These are phyloP conservation scores for Xiphophorus birchmanni DNA, from an alignment of 2,797 vertebrate species.

Conservation along the genomic window DNA sequence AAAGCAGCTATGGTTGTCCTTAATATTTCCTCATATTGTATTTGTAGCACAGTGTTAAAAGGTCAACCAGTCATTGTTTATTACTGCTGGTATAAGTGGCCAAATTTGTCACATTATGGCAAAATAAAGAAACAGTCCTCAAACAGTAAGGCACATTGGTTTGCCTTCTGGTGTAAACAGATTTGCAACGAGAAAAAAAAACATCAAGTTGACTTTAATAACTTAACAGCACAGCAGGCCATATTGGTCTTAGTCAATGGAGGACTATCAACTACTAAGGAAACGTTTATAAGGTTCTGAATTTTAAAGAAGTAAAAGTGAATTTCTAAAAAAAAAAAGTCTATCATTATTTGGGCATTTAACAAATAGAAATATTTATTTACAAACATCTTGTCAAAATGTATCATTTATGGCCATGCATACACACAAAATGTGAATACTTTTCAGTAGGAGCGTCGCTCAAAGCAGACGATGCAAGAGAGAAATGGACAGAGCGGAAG, in stretches of 20 bases:
- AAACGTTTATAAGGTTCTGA: neutral
- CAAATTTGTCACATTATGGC: no score
- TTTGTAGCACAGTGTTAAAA: neutral
- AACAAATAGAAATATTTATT: neutral
- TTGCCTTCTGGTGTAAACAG: no score
- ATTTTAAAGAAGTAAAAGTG: neutral
- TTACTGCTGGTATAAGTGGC: no score
- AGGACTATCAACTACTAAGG: neutral
- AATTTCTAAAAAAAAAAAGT: neutral
- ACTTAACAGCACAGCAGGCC: neutral
- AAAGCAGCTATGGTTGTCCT: neutral
- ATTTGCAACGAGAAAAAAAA: neutral
- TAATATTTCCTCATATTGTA: neutral
- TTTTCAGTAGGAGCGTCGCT: no score
- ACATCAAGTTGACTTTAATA: neutral
- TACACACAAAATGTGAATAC: no score
- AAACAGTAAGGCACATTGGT: no score
- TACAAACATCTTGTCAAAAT: no score
- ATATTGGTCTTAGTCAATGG: neutral
- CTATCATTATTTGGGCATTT: neutral
- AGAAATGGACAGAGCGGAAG: no score
- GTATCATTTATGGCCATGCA: no score
- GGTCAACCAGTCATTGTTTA: neutral
- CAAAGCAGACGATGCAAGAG: no score
- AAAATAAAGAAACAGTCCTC: no score